Evolutionary conservation across 2,888 invertebrate genomes (phyloP).

Genomic region (Iselma pallidipennis): DNA sequence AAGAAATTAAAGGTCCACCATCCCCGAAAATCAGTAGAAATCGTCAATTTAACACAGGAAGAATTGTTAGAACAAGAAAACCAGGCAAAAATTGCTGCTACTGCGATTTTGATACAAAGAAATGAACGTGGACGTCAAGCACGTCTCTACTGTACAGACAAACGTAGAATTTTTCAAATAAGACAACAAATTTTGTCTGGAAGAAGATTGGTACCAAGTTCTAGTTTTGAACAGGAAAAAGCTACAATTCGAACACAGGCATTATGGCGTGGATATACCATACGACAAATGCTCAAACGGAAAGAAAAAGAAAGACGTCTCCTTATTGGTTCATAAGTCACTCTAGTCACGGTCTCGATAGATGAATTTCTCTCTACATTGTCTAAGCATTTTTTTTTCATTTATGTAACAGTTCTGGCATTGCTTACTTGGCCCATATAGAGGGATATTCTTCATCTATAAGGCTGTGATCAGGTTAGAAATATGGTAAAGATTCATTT

Average conservation of each 20-base stretch:
- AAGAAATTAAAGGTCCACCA: neutral
- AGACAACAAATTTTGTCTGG: constrained; percentile 18
- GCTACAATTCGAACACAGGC: constrained; percentile 54
- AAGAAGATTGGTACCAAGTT: constrained; percentile 5
- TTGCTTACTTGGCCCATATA: too few species aligned
- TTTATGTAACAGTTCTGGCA: too few species aligned
- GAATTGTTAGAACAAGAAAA: constrained; percentile 28
- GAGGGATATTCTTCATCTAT: too few species aligned
- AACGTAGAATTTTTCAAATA: constrained; percentile 4
- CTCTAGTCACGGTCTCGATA: neutral
- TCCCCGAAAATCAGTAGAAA: neutral
- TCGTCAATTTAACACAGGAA: constrained; percentile 12
- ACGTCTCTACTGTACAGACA: constrained; percentile 45
- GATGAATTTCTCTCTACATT: too few species aligned
- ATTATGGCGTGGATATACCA: constrained; percentile 57
- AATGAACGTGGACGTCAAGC: constrained; percentile 57
- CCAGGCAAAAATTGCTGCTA: constrained; percentile 38
- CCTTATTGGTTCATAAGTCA: constrained; percentile 56
- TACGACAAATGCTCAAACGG: constrained; percentile 52
- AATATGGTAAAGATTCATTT: too few species aligned
- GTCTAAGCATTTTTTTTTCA: too few species aligned
- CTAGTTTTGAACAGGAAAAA: constrained; percentile 23
- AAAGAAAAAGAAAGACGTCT: constrained; percentile 56
- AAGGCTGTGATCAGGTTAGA: too few species aligned
- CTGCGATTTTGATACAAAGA: constrained; percentile 54